Base-by-base conservation (phyloP, 2,888 invertebrate genomes). In the Monopis laevigella region DNA sequence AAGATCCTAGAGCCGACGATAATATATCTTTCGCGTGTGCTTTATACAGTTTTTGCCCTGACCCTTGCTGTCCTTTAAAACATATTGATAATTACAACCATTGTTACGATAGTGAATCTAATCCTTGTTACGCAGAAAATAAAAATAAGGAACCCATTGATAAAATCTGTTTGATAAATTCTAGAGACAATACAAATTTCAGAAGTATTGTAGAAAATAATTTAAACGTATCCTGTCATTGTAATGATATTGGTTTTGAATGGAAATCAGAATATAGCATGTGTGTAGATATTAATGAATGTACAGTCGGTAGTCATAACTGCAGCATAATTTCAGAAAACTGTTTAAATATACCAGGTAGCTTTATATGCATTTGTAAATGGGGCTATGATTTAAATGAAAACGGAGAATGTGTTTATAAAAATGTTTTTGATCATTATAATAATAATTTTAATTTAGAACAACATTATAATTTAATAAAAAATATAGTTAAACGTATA, bases 31-130 rank as follows among this genome's bases (percentile, higher is more conserved):
- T 82, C 58, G 69, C 67, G 32, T 88, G 88, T 57, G 85, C 87
- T 7, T 53, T 71, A 46, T 86, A 86, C 52, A 86, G 87, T 54
- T 87, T 88, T 62, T 88, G 88, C 58, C 87, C 87, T 5, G 86
- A 88, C 57, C 82, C 83, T 5, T 87, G 87, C 51, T 87, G 87
- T 52, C 77, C 84, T 12, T 52, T 70, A 43, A 82, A 73, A 50
- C 75, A 82, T 51, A 54, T 84, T 8, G 50, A 57, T 13, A 51
- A 60, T 13, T 48, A 58, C 42, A 58, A 58, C 7, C 60, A 75
- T 36, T 87, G 86, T 54, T 59, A 64, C 53, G 55, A 71, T 24
- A 60, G 57, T 40, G 48, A 49, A 28, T 52, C 51, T 12, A 86
- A 85, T 63, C 86, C 86, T 10, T 86, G 86, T 55, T 75, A 64